Evolutionary conservation across 2,797 vertebrate species (phyloP), one percentile per base, ranked within the genome.

Genomic region (Falco peregrinus): DNA sequence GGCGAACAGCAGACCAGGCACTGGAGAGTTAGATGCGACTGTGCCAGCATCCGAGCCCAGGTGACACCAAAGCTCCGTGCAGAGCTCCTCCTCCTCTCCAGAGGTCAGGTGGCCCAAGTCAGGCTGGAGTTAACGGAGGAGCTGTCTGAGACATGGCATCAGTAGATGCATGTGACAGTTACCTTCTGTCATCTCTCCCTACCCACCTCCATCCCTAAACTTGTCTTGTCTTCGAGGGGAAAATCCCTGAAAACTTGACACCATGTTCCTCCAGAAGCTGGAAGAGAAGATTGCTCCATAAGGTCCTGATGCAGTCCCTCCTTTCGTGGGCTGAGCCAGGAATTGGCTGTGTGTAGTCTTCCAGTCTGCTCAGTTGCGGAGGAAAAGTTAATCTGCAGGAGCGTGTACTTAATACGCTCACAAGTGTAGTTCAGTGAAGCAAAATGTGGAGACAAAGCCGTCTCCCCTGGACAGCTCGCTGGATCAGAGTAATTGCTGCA

Each of bases 251-350:
- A 39, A 39, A 39, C 37, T 39, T 39, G 37, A 61, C 33, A 16
- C 28, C 3, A 0, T 17, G 45, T 19, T 80, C 18, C 20, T 80
- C 31, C 39, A 41, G 54, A 73, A 65, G 48, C 51, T 5, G 5
- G 33, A 31, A 59, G 54, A 45, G n/a, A 50, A 18, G n/a, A 4
- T 31, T 0, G 0, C 16, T 48, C 47, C 0, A 0, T 12, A 2
- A 33, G 16, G 28, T 18, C 33, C 26, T 31, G 22, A 13, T 41
- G 59, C 33, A 57, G 21, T 24, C 18, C 28, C 69, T 10, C 4
- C 4, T 37, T 50, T 48, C 18, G 2, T 14, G 33, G 26, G 2
- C 19, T 5, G 3, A 53, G 81, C 28, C 33, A 60, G 53, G 31
- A 63, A 20, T 8, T 18, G 24, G 39, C 80, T 1, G 0, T 17